Evolutionary conservation across 2,888 invertebrate genomes (phyloP), one percentile per base, ranked within the genome.

Genomic region (Cylloceria caligata): DNA sequence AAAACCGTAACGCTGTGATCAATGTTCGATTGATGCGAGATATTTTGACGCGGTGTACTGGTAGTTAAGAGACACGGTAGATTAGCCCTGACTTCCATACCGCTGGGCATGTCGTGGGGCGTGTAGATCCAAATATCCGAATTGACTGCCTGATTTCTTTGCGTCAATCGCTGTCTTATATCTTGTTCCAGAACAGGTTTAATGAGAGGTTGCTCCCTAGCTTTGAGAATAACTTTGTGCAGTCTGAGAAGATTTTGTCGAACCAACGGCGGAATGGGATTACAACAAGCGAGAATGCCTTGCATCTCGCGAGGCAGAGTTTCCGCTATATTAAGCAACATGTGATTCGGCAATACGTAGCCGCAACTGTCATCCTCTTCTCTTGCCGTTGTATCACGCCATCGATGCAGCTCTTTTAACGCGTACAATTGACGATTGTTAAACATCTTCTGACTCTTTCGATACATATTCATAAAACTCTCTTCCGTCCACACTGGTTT

Each of bases 271-370:
- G 99, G 99, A 87, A 98, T 96, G 0, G 99, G 99, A 91, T 96
- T 97, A 91, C 99, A 99, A 89, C 98, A 97, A 0, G 98, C 98
- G 80, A 97, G 93, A 80, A 99, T 96, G 1, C 99, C 99, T 90
- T 98, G 97, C 94, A 97, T 95, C 93, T 99, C 99, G 72, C 97
- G 95, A 0, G 99, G 99, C 80, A 99, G 92, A 21, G 95, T 94
- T 92, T 99, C 98, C 0, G 98, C 95, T 80, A 99, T 97, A 90
- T 97, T 96, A 72, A 99, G 91, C 93, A 99, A 92, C 98, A 99
- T 98, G 92, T 99, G 98, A 93, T 98, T 98, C 0, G 99, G 99
- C 78, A 99, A 93, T 62, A 99, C 96, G 93, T 97, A 99, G 94
- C 95, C 96, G 52, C 95, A 94, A 91, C 99, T 98, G 93, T 99